Evolutionary conservation across 2,888 invertebrate species (phyloP).

Genomic region (Drosophila quasianomalipes): DNA sequence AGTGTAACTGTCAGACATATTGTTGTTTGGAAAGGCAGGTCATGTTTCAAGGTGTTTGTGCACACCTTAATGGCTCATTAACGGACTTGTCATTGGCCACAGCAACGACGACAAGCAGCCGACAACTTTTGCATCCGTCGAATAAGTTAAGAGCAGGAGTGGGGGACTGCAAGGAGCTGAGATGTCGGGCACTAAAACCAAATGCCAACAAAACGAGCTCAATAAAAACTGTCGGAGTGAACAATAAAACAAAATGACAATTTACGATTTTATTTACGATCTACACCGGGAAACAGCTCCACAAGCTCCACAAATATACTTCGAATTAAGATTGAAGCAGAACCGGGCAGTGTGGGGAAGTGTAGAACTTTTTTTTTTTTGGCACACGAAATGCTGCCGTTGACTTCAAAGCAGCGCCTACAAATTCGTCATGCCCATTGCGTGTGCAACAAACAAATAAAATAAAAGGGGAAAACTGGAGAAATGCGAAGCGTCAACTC

Average conservation of each 20-base stretch:
- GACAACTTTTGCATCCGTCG: conserved; percentile 55
- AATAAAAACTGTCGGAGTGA: conserved; percentile 74
- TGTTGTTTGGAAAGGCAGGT: neutral
- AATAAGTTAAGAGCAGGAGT: conserved; percentile 19
- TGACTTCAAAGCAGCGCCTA: conserved; percentile 71
- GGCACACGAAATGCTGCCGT: conserved; percentile 19
- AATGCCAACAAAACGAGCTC: conserved; percentile 76
- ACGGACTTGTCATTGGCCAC: conserved; percentile 64
- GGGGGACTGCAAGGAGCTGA: conserved; percentile 2
- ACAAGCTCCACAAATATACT: conserved; percentile 2
- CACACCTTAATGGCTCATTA: conserved; percentile 80
- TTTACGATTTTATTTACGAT: conserved; percentile 81
- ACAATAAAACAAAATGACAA: conserved; percentile 80
- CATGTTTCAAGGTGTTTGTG: conserved; percentile 38
- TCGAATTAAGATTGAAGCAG: conserved; percentile 20
- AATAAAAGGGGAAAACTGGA: conserved; percentile 6
- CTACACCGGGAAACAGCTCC: conserved; percentile 30
- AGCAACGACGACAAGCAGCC: conserved; percentile 22
- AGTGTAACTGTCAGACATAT: neutral
- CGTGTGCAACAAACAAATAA: conserved; percentile 52
- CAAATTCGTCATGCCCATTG: conserved; percentile 73
- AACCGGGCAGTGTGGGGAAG: neutral
- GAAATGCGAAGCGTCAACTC: conserved; percentile 44
- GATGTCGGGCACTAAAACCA: conserved; percentile 44
- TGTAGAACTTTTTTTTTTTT: conserved; percentile 17